A percentile compares a stretch with the other conserved stretches of the same genome.
Evolutionary conservation across 2,888 invertebrate genomes (phyloP).

Genomic region (Phoenoteleia sp.): DNA sequence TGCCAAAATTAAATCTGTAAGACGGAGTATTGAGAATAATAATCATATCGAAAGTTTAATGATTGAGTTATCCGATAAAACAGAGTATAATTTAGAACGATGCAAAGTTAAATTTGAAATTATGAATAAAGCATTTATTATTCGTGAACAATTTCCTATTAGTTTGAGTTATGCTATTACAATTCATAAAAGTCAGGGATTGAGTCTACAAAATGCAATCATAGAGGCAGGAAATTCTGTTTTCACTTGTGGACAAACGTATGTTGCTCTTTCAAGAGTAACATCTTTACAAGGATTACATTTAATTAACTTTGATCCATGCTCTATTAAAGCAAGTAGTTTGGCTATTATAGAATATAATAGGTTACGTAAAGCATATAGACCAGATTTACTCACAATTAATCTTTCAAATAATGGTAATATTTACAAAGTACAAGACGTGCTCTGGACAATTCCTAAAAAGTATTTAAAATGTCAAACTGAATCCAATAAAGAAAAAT

Average conservation of each 20-base stretch:
- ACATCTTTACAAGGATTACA: conserved; percentile 6
- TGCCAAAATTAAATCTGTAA: no score
- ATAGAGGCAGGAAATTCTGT: conserved; percentile 10
- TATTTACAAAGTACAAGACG: not conserved
- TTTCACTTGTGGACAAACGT: conserved; percentile 12
- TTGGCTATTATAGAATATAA: conserved; percentile 22
- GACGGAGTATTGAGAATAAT: no score
- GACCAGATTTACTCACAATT: conserved; percentile 3
- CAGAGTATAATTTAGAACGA: conserved; percentile 58
- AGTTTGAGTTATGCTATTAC: no score
- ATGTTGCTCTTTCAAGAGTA: no score
- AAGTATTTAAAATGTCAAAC: not conserved
- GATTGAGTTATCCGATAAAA: conserved; percentile 59
- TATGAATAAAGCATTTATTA: no score
- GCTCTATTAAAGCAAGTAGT: conserved; percentile 1
- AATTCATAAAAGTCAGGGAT: no score
- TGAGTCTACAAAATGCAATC: no score
- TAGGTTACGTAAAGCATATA: not conserved
- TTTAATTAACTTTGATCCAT: conserved; percentile 25
- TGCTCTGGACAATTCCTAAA: not conserved
- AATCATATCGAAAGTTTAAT: conserved; percentile 63
- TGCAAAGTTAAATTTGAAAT: conserved; percentile 73
- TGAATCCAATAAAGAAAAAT: not conserved
- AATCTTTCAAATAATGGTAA: not conserved
- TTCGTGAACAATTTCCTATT: no score